Evolutionary conservation across 2,888 invertebrate species (phyloP), one percentile per base, ranked within the genome.

Genomic region (Drosophila anomalata): DNA sequence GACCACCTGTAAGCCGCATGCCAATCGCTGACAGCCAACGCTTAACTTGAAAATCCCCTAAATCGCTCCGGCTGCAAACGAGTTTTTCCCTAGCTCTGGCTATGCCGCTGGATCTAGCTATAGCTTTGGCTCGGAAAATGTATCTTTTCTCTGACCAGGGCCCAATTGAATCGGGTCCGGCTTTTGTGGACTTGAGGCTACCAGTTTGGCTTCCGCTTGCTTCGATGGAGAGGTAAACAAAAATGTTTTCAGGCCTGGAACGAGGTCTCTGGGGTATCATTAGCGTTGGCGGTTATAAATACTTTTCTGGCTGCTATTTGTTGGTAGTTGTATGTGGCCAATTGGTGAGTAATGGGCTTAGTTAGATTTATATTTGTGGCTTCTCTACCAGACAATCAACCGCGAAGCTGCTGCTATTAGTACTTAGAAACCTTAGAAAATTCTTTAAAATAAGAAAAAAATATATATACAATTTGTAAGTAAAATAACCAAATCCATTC

Each of bases 11-110:
- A 85, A 84, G 85, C 83, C 77, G 78, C 75, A 79, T 84, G 81
- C 83, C 85, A 84, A 85, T 76, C 81, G 83, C 78, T 86, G 86
- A 84, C 83, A 84, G 78, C 73, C 74, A 72, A 54, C 81, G 84
- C 83, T 84, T 84, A 84, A 73, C 76, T 75, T 59, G 75, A 69
- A 84, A 84, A 84, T 81, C 86, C 83, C 61, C 73, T 84, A 83
- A 84, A 83, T 78, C 84, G 71, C 72, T 68, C 60, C 62, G 24
- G 55, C 69, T 62, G 55, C 69, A 69, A 70, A 69, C 70, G 69
- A 70, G 70, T 55, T 70, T 69, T 33, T 41, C 47, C 50, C 41
- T 36, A 14, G 52, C 31, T 29, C 46, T 26, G 20, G 39, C 47
- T 39, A 39, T 17, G 39, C 26, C 12, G 36, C 48, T 1, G 24